These are phyloP conservation scores for Eulimnadia texana DNA, from an alignment of 1,140 invertebrate species.

Conservation along the genomic window DNA sequence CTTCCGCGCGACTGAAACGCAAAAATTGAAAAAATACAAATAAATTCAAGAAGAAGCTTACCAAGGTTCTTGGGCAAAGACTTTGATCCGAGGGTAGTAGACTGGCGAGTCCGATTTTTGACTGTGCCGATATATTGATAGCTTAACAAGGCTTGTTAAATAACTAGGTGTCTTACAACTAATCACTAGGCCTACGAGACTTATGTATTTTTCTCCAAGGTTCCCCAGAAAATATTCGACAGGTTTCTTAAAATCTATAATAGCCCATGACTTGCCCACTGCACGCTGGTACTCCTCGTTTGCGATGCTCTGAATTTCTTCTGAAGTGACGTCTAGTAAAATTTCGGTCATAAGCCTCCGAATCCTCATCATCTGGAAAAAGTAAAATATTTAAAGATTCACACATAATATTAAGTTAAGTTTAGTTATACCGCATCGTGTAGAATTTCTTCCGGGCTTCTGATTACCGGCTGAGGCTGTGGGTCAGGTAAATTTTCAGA, in stretches of 20 bases:
- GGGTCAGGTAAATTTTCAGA: slow-evolving; percentile 12
- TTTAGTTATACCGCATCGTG: slow-evolving; percentile 30
- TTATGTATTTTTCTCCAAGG: too few species aligned
- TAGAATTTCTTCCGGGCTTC: slow-evolving; percentile 35
- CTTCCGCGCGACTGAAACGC: not conserved
- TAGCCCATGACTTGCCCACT: slow-evolving; percentile 1
- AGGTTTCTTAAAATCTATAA: not conserved
- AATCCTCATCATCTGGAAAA: slow-evolving; percentile 68
- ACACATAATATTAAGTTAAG: not conserved
- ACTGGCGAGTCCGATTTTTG: not conserved
- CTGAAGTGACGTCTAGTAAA: slow-evolving; percentile 79
- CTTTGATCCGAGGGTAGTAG: not conserved
- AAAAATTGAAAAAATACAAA: not conserved
- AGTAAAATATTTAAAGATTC: slow-evolving; percentile 13
- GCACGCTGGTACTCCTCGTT: slow-evolving; percentile 45
- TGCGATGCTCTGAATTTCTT: slow-evolving; percentile 66
- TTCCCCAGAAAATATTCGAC: too few species aligned
- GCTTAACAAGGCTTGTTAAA: not conserved
- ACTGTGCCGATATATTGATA: not conserved
- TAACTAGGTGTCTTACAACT: not conserved
- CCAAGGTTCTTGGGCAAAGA: not conserved
- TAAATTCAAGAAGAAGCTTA: not conserved
- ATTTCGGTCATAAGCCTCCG: slow-evolving; percentile 77
- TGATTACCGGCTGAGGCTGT: slow-evolving; percentile 21
- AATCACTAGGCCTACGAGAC: too few species aligned